Base-by-base conservation (phyloP, 2,888 invertebrate species). In the Nudaria mundana region DNA sequence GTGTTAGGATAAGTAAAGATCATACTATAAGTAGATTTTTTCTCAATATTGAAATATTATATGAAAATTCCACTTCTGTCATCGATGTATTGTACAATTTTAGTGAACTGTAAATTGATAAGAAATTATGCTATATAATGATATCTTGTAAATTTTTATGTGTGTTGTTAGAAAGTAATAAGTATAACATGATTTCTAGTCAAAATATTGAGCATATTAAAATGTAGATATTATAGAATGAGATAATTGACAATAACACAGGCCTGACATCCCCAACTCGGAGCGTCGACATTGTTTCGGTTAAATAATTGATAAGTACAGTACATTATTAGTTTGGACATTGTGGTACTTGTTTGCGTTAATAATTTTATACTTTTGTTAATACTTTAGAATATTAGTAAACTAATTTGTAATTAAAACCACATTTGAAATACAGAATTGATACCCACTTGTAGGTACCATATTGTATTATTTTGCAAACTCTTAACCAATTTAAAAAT, bases 181-280 rank as follows among this genome's bases (percentile, higher is more conserved):
- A 81, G 76, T 82, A 80, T 80, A 84, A 84, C 82, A 87, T 83
- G 87, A 84, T 86, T 88, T 89, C 89, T 89, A 89, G 89, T 89
- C 89, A 89, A 86, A 86, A 82, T 85, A 86, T 87, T 84, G 83
- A 88, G 79, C 86, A 83, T 85, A 86, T 83, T 81, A 79, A 82
- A 80, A 73, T 79, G 84, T 87, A 87, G 82, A 81, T 84, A 81
- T 76, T 75, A 81, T 78, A 80, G 73, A n/a, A 77, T 67, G 79
- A 79, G 74, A 81, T 85, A 86, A 81, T 83, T 89, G 89, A 89
- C 89, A 89, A 89, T 89, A 89, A 89, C 76, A 78, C 78, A 60
- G 85, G 85, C 81, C 83, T 81, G 81, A 67, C 72, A 69, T 34
- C 52, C 49, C 40, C 50, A 57, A 60, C 44, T 15, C 34, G 7